Conservation (phyloP, 2,888 invertebrate species). For the Auanema sp. region DNA sequence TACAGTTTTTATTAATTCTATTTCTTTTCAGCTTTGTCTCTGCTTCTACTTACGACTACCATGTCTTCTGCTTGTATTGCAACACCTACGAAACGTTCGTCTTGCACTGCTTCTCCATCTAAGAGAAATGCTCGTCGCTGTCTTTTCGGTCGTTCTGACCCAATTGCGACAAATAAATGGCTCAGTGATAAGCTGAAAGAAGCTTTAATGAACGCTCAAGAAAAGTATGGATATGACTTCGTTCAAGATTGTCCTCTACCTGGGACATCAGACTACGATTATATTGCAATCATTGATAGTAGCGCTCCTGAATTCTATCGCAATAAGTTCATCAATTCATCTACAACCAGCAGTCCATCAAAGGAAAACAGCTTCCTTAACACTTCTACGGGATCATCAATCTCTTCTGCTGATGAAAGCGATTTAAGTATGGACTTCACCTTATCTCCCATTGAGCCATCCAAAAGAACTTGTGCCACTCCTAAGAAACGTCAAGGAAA, state of each 20-base stretch:
- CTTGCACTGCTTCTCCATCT: constrained; percentile 1
- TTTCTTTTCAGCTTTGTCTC: constrained; percentile 3
- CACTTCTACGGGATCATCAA: too few relatives aligned
- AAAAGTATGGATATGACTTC: constrained; percentile 19
- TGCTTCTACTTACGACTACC: neutral
- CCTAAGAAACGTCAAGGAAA: constrained; percentile 4
- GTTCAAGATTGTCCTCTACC: constrained; percentile 10
- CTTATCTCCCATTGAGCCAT: neutral
- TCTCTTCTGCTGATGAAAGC: neutral
- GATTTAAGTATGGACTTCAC: constrained; percentile 1
- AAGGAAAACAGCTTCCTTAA: too few relatives aligned
- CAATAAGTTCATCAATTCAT: neutral
- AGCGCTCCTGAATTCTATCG: constrained; percentile 18
- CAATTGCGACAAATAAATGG: neutral
- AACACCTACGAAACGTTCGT: neutral
- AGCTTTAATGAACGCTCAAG: neutral
- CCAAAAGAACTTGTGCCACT: neutral
- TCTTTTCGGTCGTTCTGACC: constrained; percentile 17
- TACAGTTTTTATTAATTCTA: constrained; percentile 1
- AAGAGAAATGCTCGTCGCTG: constrained; percentile 17
- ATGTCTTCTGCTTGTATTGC: constrained; percentile 4
- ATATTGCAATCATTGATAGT: neutral
- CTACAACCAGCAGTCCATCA: too few relatives aligned
- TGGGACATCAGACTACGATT: constrained; percentile 15
- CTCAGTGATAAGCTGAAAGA: constrained; percentile 9